Evolutionary conservation across 37 sponge, comb jelly and placozoan species (phyloP).

Genomic region (Halichondria panicea): DNA sequence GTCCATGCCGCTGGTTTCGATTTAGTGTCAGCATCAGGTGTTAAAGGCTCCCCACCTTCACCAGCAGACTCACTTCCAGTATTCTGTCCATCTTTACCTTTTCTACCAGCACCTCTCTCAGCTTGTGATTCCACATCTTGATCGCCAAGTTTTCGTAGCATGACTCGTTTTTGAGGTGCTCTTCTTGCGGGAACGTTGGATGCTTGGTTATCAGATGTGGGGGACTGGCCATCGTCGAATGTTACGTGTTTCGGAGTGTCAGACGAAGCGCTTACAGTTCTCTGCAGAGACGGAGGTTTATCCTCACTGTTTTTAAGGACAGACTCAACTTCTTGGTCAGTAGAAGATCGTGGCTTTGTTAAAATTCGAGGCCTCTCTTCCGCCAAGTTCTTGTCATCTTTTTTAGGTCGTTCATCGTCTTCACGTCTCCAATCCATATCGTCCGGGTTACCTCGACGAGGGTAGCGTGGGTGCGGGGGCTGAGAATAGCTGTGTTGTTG

Average conservation of each 20-base stretch:
- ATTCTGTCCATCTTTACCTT: too few species aligned
- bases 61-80: too few species aligned
- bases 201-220: background rate
- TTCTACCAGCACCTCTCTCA: background rate
- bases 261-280: background rate
- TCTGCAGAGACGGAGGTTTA: conserved; percentile 8
- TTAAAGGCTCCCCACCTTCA: background rate
- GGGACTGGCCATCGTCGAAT: conserved; percentile 6
- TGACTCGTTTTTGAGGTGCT: conserved; percentile 29
- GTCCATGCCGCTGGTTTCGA: conserved; percentile 33
- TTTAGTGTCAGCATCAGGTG: background rate
- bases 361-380: conserved; percentile 19
- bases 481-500: background rate
- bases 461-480: background rate
- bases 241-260: conserved; percentile 5
- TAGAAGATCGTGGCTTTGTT: background rate
- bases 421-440: background rate
- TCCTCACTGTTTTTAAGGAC: background rate
- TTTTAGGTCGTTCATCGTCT: background rate
- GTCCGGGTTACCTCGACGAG: conserved; percentile 7
- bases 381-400: background rate
- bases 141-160: conserved; percentile 47
- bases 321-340: background rate
- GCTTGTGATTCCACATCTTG: background rate
- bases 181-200: background rate